phyloP scores from a whole-genome alignment of 2,113 vertebrate species.

The Urocitellus parryii region DNA sequence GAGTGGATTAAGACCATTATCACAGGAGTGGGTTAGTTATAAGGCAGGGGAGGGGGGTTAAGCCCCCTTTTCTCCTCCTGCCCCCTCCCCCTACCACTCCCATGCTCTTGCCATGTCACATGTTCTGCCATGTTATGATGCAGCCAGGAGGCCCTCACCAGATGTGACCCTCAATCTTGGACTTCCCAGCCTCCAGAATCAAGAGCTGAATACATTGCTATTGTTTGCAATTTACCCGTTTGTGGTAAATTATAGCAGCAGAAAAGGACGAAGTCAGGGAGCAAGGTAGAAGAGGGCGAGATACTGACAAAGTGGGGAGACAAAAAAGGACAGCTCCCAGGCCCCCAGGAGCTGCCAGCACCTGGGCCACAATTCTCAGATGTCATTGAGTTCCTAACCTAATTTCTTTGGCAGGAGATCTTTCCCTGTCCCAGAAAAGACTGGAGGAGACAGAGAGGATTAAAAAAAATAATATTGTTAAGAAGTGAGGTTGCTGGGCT shows the following conservation, averaged over 20 bases:
- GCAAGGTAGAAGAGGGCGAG: neutral
- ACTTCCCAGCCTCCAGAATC: neutral
- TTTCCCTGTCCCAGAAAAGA: conserved; percentile 76
- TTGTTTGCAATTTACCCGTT: neutral
- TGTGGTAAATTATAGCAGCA: neutral
- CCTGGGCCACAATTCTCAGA: conserved; percentile 31
- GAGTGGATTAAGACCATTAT: neutral
- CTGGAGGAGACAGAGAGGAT: conserved; percentile 83
- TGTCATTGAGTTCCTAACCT: conserved; percentile 65
- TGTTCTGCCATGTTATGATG: neutral
- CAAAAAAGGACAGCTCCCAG: neutral
- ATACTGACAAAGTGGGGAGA: neutral
- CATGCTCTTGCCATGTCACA: too few relatives aligned
- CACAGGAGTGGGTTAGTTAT: neutral
- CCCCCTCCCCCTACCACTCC: too few relatives aligned
- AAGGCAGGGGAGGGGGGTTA: neutral
- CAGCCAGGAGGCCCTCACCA: neutral
- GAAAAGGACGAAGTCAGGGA: neutral
- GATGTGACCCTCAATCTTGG: neutral
- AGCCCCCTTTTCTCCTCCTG: neutral
- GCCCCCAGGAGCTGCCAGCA: neutral
- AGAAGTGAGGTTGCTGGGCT: conserved; percentile 80
- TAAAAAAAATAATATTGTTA: conserved; percentile 82
- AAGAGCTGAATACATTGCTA: neutral
- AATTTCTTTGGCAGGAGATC: conserved; percentile 71